These are phyloP conservation scores for Bombyx mori DNA, from an alignment of 1,140 invertebrate species.

Conservation along the genomic window ASM3026992v2 NC_085120.1:5802001-5802500, in stretches of 20 bases:
- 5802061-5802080: slow-evolving; percentile 32
- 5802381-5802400: slow-evolving; percentile 57
- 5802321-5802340: slow-evolving; percentile 59
- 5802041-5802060: slow-evolving; percentile 21
- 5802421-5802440: too few relatives aligned
- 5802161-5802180: slow-evolving; percentile 42
- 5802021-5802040: slow-evolving; percentile 47
- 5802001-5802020: slow-evolving; percentile 38
- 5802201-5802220: slow-evolving; percentile 21
- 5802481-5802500: too few relatives aligned
- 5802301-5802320: slow-evolving; percentile 51
- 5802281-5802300: slow-evolving; percentile 50
- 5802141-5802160: slow-evolving; percentile 46
- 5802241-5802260: slow-evolving; percentile 28
- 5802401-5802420: not conserved
- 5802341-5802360: slow-evolving; percentile 71
- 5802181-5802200: slow-evolving; percentile 34
- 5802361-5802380: slow-evolving; percentile 72
- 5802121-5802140: slow-evolving; percentile 24
- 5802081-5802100: slow-evolving; percentile 28
- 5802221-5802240: slow-evolving; percentile 31
- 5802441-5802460: too few relatives aligned
- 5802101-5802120: slow-evolving; percentile 30
- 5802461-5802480: too few relatives aligned
- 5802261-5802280: slow-evolving; percentile 44